Conservation (phyloP, 64 coral and sea anemone species). For the Astreopora myriophthalma region DNA sequence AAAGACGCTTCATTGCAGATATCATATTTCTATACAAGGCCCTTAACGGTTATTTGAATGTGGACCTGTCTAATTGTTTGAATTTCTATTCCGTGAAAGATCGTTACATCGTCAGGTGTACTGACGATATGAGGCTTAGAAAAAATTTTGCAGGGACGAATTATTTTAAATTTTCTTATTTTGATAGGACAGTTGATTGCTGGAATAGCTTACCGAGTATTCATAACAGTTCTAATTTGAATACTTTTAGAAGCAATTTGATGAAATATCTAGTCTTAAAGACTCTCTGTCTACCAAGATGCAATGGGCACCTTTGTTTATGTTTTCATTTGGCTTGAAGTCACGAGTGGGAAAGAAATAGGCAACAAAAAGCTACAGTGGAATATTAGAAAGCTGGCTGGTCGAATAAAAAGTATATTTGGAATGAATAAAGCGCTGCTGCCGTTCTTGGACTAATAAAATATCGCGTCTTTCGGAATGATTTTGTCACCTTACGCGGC, state of each 20-base stretch:
- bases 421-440: too few species aligned
- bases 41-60: background rate
- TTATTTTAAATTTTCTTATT: background rate
- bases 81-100: background rate
- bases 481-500: too few species aligned
- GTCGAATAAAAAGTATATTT: too few species aligned
- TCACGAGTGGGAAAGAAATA: too few species aligned
- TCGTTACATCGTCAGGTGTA: background rate
- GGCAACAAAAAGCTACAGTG: too few species aligned
- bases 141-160: background rate
- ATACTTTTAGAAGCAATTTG: background rate
- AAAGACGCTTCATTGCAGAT: slow-evolving; percentile 6
- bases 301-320: too few species aligned
- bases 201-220: background rate
- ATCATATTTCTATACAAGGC: slow-evolving; percentile 8
- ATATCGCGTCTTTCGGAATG: too few species aligned
- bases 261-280: background rate
- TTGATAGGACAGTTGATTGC: background rate
- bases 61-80: background rate
- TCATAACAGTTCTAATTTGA: background rate
- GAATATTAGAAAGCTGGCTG: too few species aligned
- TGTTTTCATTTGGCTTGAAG: too few species aligned
- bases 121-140: background rate
- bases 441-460: too few species aligned
- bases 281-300: too few species aligned